Percentiles rank a stretch among this genome's conserved stretches.
These are phyloP conservation scores for Psix sp. DNA, from an alignment of 1,140 invertebrate species.

Conservation along the genomic window DNA sequence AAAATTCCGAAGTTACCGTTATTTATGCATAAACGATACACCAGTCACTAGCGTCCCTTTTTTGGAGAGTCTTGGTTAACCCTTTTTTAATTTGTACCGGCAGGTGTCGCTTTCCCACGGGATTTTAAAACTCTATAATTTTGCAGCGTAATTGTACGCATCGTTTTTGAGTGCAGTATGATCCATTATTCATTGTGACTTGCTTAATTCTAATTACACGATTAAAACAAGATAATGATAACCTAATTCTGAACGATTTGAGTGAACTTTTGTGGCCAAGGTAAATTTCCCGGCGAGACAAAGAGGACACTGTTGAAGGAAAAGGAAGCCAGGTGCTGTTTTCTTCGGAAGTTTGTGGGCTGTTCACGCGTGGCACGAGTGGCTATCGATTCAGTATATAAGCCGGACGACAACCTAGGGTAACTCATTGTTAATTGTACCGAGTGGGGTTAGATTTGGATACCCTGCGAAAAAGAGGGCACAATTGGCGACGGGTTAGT, in stretches of 20 bases:
- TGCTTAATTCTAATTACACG: slow-evolving; percentile 35
- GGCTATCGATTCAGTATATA: slow-evolving; percentile 71
- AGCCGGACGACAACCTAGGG: slow-evolving; percentile 69
- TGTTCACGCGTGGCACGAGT: slow-evolving; percentile 66
- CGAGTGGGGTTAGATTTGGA: slow-evolving; percentile 61
- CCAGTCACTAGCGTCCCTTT: slow-evolving; percentile 14
- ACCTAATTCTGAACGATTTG: not conserved
- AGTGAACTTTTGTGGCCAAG: too few species aligned
- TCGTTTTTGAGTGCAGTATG: slow-evolving; percentile 16
- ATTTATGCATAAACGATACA: slow-evolving; percentile 39
- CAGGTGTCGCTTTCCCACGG: slow-evolving; percentile 45
- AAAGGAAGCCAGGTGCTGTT: slow-evolving; percentile 24
- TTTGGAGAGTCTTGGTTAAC: slow-evolving; percentile 38
- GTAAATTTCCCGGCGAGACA: too few species aligned
- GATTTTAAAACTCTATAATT: slow-evolving; percentile 32
- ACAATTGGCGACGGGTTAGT: slow-evolving; percentile 70
- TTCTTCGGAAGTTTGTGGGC: slow-evolving; percentile 50
- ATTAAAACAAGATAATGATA: slow-evolving; percentile 33
- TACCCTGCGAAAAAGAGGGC: slow-evolving; percentile 68
- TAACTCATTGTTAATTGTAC: slow-evolving; percentile 69
- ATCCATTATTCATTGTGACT: slow-evolving; percentile 33
- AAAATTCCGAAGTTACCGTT: too few species aligned
- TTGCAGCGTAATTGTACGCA: slow-evolving; percentile 40
- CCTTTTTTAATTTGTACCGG: slow-evolving; percentile 34
- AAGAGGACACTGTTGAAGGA: not conserved